Conservation (phyloP, 2,888 invertebrate genomes). For the Melipona bicolor region DNA sequence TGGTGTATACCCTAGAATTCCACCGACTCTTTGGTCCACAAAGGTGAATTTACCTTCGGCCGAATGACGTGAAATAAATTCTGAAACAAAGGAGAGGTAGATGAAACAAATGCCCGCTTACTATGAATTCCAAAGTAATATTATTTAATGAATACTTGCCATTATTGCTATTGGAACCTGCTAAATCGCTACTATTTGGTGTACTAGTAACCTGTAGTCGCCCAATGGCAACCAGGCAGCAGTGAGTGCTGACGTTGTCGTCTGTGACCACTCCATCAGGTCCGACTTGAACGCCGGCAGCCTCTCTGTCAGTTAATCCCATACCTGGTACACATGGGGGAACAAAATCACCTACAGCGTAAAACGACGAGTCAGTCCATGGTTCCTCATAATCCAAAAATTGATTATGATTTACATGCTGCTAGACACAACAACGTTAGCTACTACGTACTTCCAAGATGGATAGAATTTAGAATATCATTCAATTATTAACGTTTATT, state of each 20-base stretch:
- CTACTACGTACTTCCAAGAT: neutral
- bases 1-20: constrained; percentile 96
- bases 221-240: constrained; percentile 99
- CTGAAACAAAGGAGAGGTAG: constrained; percentile 84
- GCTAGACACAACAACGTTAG: neutral
- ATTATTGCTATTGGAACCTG: constrained; percentile 92
- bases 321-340: constrained; percentile 85
- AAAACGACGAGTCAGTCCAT: constrained; percentile 84
- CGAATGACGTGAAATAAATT: constrained; percentile 98
- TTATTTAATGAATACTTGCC: constrained; percentile 74
- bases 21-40: constrained; percentile 97
- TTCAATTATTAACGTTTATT: neutral
- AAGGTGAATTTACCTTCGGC: constrained; percentile 99
- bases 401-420: constrained; percentile 55
- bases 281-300: constrained; percentile 89
- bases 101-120: neutral
- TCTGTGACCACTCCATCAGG: constrained; percentile 87
- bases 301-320: constrained; percentile 85
- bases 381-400: constrained; percentile 57
- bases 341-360: constrained; percentile 84
- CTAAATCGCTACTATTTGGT: constrained; percentile 95
- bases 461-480: constrained; percentile 2
- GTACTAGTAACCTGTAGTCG: constrained; percentile 98
- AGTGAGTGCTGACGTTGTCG: constrained; percentile 93
- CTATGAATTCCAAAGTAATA: too few relatives aligned